Percentiles rank a stretch among this genome's conserved stretches.
Evolutionary conservation across 2,113 vertebrate species (phyloP).

Genomic region (Smithornis capensis): DNA sequence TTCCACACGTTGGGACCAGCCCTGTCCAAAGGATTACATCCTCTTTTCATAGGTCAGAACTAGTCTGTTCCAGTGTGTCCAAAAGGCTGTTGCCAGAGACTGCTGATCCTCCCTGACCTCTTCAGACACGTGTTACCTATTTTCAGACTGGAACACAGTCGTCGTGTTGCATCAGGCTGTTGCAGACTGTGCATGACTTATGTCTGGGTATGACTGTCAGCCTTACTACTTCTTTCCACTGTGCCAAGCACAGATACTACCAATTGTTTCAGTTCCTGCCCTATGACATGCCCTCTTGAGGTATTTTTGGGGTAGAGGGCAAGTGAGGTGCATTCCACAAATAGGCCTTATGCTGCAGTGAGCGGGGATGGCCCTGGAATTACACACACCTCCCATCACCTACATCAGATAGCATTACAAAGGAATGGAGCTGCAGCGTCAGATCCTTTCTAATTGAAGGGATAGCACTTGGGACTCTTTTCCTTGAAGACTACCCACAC

Average conservation of each 20-base stretch:
- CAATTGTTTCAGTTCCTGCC: background rate
- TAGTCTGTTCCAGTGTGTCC: background rate
- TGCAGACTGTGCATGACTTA: background rate
- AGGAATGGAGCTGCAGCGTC: background rate
- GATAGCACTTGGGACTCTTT: background rate
- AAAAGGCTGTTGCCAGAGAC: background rate
- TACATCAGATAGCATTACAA: background rate
- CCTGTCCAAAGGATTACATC: accelerated
- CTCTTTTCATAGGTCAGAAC: background rate
- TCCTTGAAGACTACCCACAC: conserved; percentile 40
- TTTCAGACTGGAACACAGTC: background rate
- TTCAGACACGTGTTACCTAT: background rate
- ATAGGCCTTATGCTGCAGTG: background rate
- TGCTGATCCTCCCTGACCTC: background rate
- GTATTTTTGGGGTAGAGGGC: conserved; percentile 17
- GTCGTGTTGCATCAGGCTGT: background rate
- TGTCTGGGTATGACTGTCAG: background rate
- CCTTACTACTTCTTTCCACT: background rate
- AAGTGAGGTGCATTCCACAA: background rate
- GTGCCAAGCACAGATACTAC: background rate
- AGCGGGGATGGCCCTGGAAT: background rate
- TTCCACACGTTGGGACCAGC: accelerated
- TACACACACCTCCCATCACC: background rate
- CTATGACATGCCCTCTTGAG: background rate
- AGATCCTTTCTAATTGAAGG: background rate